Conservation (phyloP, 1,140 invertebrate genomes). For the Colletes latitarsis region DNA sequence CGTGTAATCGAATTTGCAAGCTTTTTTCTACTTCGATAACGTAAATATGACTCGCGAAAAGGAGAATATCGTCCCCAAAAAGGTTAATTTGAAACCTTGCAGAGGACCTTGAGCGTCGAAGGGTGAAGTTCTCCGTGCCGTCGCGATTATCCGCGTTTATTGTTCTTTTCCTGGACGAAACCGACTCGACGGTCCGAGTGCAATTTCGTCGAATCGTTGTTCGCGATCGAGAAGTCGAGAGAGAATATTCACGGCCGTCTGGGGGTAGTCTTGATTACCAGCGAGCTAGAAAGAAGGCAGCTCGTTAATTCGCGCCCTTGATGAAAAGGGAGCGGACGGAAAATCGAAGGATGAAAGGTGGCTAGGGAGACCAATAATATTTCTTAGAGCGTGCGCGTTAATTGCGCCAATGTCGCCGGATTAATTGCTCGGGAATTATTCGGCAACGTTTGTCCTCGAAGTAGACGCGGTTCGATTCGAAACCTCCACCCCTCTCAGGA, state of each 20-base stretch:
- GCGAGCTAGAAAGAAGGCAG: slow-evolving; percentile 9
- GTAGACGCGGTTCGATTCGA: not conserved
- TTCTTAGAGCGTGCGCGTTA: slow-evolving; percentile 38
- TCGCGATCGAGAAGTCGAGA: not conserved
- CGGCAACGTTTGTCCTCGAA: slow-evolving; percentile 1
- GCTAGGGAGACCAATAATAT: slow-evolving; percentile 28
- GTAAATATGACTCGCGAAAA: too few species aligned
- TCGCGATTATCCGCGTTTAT: not conserved
- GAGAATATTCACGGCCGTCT: slow-evolving; percentile 11
- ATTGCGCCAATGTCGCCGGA: slow-evolving; percentile 35
- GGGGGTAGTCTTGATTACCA: slow-evolving; percentile 21
- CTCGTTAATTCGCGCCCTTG: slow-evolving; percentile 52
- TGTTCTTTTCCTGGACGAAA: not conserved
- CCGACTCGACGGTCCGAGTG: not conserved
- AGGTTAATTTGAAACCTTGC: too few species aligned
- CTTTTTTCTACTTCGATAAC: too few species aligned
- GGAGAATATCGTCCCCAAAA: too few species aligned
- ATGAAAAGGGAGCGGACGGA: not conserved
- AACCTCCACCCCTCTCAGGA: not conserved
- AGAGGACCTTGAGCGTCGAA: too few species aligned
- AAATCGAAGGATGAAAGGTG: slow-evolving; percentile 26
- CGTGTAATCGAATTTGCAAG: too few species aligned
- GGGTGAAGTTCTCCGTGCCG: not conserved
- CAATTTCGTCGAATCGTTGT: not conserved
- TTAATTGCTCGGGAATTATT: slow-evolving; percentile 48